Conservation (phyloP, 2,888 invertebrate species). For the Mesorhabditis belari region DNA sequence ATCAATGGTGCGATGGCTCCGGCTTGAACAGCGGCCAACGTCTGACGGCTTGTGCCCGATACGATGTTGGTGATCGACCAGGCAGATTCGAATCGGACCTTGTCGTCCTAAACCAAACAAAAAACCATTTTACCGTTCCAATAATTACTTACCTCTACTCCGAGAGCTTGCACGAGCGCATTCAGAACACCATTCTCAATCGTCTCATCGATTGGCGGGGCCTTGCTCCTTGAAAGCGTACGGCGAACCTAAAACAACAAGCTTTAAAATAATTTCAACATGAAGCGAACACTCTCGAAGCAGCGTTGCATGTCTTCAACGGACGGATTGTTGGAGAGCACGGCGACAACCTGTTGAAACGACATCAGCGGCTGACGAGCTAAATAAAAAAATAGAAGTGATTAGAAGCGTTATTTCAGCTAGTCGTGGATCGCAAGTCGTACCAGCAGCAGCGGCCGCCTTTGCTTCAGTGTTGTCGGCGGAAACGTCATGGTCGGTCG, state of each 20-base stretch:
- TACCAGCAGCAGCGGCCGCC: no score
- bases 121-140: constrained; percentile 23
- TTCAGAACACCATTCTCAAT: constrained; percentile 77
- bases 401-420: background rate
- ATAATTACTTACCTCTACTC: constrained; percentile 21
- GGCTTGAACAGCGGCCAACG: constrained; percentile 64
- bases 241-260: constrained; percentile 61
- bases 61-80: constrained; percentile 88
- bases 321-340: constrained; percentile 32
- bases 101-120: constrained; percentile 42
- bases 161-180: constrained; percentile 71
- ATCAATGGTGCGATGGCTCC: constrained; percentile 79
- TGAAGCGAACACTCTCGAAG: constrained; percentile 29
- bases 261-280: background rate
- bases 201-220: constrained; percentile 82
- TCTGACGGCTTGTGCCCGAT: constrained; percentile 85
- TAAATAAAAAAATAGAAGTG: background rate
- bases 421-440: background rate
- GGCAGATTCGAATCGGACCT: constrained; percentile 79
- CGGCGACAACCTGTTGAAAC: constrained; percentile 25
- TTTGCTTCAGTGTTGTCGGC: no score
- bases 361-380: constrained; percentile 8
- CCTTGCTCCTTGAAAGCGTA: constrained; percentile 77
- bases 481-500: no score
- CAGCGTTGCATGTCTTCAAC: constrained; percentile 32